Evolutionary conservation across 1,140 invertebrate species (phyloP).

Genomic region (Vanessa tameamea): DNA sequence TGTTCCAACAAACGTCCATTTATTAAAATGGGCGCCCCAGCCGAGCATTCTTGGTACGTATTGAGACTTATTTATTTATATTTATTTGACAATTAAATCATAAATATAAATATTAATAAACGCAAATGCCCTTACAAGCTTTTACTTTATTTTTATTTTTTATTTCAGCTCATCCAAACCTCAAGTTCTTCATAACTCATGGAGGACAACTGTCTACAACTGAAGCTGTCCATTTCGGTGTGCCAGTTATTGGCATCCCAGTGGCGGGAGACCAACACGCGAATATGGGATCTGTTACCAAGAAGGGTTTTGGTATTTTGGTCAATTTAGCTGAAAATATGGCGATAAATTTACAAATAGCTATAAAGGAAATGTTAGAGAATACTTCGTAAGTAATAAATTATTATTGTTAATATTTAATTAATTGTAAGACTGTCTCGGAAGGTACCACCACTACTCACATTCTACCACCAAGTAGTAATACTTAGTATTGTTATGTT

Average conservation of each 20-base stretch:
- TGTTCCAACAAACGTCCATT: constrained; percentile 83
- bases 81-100: too few species aligned
- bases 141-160: neutral
- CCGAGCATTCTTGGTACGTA: constrained; percentile 82
- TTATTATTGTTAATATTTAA: neutral
- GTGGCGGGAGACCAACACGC: constrained; percentile 83
- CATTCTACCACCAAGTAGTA: too few species aligned
- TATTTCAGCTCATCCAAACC: constrained; percentile 83
- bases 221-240: constrained; percentile 84
- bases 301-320: constrained; percentile 67
- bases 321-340: constrained; percentile 54
- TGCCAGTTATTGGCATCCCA: constrained; percentile 86
- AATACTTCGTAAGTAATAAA: constrained; percentile 41
- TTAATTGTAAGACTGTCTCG: constrained; percentile 55
- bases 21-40: constrained; percentile 86
- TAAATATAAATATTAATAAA: too few species aligned
- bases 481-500: too few species aligned
- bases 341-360: constrained; percentile 40
- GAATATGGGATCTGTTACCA: constrained; percentile 75
- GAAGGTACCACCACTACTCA: constrained; percentile 78
- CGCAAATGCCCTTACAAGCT: too few species aligned
- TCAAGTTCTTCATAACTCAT: constrained; percentile 85
- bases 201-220: constrained; percentile 84
- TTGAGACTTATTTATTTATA: neutral
- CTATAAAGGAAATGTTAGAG: constrained; percentile 47